Conservation (phyloP, 2,888 invertebrate species). For the Arrhopalites spinosus region DNA sequence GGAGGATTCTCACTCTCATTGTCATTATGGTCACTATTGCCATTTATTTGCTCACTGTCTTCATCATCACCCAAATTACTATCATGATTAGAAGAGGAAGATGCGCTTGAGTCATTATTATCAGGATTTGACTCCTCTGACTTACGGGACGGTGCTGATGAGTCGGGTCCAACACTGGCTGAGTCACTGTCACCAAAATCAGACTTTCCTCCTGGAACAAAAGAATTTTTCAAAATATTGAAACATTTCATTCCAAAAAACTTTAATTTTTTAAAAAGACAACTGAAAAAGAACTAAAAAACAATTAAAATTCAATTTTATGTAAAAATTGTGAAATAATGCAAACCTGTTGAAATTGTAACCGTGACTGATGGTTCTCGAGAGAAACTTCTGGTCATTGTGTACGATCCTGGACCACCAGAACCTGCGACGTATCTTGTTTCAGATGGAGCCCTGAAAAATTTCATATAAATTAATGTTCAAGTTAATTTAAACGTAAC, state of each 20-base stretch:
- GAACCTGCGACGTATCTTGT: conserved; percentile 47
- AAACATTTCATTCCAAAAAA: too few species aligned
- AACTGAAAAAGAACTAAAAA: too few species aligned
- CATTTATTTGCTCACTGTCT: conserved; percentile 29
- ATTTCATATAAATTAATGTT: background rate
- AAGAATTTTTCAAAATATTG: too few species aligned
- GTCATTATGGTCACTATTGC: conserved; percentile 25
- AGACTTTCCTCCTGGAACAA: too few species aligned
- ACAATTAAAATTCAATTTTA: too few species aligned
- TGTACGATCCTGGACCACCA: conserved; percentile 31
- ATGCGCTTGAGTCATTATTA: conserved; percentile 33
- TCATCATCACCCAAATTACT: conserved; percentile 39
- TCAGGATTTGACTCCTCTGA: conserved; percentile 23
- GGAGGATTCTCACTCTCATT: conserved; percentile 36
- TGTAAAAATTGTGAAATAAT: too few species aligned
- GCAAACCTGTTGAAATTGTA: conserved; percentile 42
- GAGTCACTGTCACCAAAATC: conserved; percentile 72
- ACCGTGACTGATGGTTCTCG: conserved; percentile 60
- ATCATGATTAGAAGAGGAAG: conserved; percentile 33
- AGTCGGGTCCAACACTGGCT: conserved; percentile 59
- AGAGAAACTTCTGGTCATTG: conserved; percentile 55
- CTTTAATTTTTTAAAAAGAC: too few species aligned
- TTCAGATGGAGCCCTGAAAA: conserved; percentile 49
- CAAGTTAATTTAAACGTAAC: background rate
- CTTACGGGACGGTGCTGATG: conserved; percentile 37